Conservation (phyloP, 2,797 vertebrate genomes). For the Protonibea diacanthus region DNA sequence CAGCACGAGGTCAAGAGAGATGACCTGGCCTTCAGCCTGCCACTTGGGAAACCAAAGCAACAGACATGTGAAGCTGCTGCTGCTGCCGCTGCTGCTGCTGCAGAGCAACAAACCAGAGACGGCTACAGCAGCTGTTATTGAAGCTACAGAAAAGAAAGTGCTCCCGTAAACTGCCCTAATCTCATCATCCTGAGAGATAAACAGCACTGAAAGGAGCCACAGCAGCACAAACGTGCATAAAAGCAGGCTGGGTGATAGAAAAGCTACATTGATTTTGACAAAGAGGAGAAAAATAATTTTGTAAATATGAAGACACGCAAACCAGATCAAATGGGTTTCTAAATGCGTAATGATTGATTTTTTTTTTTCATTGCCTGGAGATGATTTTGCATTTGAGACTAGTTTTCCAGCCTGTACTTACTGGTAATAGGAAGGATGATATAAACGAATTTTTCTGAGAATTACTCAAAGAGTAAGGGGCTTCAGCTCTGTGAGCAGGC, state of each 20-base stretch:
- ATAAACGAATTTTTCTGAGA: slow-evolving; percentile 54
- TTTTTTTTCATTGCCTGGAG: slow-evolving; percentile 50
- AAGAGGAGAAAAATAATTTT: slow-evolving; percentile 65
- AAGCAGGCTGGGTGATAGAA: slow-evolving; percentile 53
- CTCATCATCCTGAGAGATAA: slow-evolving; percentile 73
- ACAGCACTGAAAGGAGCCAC: slow-evolving; percentile 61
- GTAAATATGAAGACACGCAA: slow-evolving; percentile 68
- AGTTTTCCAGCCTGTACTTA: slow-evolving; percentile 57
- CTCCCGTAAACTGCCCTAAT: slow-evolving; percentile 68
- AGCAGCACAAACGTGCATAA: slow-evolving; percentile 57
- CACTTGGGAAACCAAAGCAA: slow-evolving; percentile 70
- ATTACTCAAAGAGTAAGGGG: slow-evolving; percentile 54
- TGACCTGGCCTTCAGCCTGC: slow-evolving; percentile 78
- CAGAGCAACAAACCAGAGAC: slow-evolving; percentile 58
- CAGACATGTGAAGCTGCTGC: slow-evolving; percentile 57
- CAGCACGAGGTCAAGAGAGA: slow-evolving; percentile 77
- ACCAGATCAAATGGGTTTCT: slow-evolving; percentile 76
- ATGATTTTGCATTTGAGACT: slow-evolving; percentile 66
- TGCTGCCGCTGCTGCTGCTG: slow-evolving; percentile 56
- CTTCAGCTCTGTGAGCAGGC: slow-evolving; percentile 33
- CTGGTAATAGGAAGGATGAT: slow-evolving; percentile 61
- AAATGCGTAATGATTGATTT: slow-evolving; percentile 81
- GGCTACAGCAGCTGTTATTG: slow-evolving; percentile 63
- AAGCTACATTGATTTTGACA: slow-evolving; percentile 81
- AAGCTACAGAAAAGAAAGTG: slow-evolving; percentile 65